Evolutionary conservation across 2,113 vertebrate genomes (phyloP).

Genomic region (Seriola rivoliana): DNA sequence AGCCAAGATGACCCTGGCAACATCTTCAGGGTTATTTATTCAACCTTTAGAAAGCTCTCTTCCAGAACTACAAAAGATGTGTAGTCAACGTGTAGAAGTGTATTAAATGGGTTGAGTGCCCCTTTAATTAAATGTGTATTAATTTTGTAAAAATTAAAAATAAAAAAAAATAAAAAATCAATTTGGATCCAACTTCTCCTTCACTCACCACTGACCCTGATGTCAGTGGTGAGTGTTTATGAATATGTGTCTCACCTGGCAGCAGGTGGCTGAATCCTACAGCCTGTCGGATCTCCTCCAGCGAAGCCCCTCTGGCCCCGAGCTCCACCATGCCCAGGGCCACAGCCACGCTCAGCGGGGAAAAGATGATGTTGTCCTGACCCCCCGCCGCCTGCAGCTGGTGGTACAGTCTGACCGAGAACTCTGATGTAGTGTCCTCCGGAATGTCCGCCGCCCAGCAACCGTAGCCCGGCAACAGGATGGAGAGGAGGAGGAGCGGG

Average conservation of each 20-base stretch:
- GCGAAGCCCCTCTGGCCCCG: slow-evolving; percentile 90
- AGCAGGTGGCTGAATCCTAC: slow-evolving; percentile 91
- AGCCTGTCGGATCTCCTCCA: slow-evolving; percentile 92
- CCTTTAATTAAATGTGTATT: neutral
- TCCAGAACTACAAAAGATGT: too few relatives aligned
- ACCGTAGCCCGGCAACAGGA: slow-evolving; percentile 84
- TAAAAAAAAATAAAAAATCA: neutral
- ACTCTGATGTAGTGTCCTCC: slow-evolving; percentile 90
- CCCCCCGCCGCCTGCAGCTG: slow-evolving; percentile 88
- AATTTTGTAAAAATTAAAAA: neutral
- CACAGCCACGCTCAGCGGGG: slow-evolving; percentile 91
- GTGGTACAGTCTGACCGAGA: slow-evolving; percentile 94
- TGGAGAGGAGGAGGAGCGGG: slow-evolving; percentile 85
- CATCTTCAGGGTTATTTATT: too few relatives aligned
- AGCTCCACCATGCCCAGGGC: slow-evolving; percentile 96
- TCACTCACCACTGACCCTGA: neutral
- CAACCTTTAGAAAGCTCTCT: too few relatives aligned
- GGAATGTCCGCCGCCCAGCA: slow-evolving; percentile 85
- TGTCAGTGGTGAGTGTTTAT: neutral
- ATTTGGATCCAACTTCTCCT: neutral
- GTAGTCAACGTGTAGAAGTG: too few relatives aligned
- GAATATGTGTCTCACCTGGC: slow-evolving; percentile 81
- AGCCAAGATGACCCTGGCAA: too few relatives aligned
- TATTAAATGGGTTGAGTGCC: neutral
- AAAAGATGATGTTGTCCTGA: slow-evolving; percentile 97